These are phyloP conservation scores for Drosophila pachea DNA, from an alignment of 1,140 invertebrate species.

Conservation along the genomic window DNA sequence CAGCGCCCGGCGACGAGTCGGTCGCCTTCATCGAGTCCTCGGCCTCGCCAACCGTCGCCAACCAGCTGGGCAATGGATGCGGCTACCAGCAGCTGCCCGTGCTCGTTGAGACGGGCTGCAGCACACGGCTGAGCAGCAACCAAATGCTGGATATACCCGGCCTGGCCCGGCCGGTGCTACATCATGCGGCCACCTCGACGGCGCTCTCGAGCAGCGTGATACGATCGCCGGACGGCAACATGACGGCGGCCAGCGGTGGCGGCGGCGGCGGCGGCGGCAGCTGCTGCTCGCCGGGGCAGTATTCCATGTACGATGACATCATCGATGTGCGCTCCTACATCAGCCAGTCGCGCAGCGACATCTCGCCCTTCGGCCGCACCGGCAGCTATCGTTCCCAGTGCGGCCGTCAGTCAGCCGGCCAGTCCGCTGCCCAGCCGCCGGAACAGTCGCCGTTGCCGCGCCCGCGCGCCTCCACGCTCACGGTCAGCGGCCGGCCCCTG, in stretches of 20 bases:
- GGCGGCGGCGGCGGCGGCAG: constrained; percentile 11
- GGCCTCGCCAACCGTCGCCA: neutral
- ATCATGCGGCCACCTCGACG: constrained; percentile 67
- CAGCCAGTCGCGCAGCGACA: constrained; percentile 84
- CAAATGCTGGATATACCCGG: constrained; percentile 66
- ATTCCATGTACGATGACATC: constrained; percentile 80
- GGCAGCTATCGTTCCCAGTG: constrained; percentile 84
- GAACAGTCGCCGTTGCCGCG: constrained; percentile 80
- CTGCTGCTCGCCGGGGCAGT: constrained; percentile 73
- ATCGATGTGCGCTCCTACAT: constrained; percentile 85
- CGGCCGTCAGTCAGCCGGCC: constrained; percentile 78
- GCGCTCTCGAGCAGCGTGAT: constrained; percentile 54
- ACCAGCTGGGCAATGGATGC: constrained; percentile 46
- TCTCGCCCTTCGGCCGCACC: constrained; percentile 82
- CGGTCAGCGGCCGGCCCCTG: constrained; percentile 21
- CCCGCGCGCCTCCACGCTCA: constrained; percentile 81
- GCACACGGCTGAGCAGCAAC: constrained; percentile 27
- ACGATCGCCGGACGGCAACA: constrained; percentile 55
- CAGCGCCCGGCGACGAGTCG: constrained; percentile 44
- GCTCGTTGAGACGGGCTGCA: constrained; percentile 81
- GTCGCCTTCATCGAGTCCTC: constrained; percentile 62
- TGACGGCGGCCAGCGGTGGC: neutral
- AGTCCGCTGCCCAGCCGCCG: neutral
- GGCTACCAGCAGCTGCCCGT: constrained; percentile 83
- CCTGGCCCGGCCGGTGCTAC: constrained; percentile 50